Percentiles rank a stretch among this genome's conserved stretches.
Conservation (phyloP, 2,888 invertebrate genomes). For the Limnephilus marmoratus region DNA sequence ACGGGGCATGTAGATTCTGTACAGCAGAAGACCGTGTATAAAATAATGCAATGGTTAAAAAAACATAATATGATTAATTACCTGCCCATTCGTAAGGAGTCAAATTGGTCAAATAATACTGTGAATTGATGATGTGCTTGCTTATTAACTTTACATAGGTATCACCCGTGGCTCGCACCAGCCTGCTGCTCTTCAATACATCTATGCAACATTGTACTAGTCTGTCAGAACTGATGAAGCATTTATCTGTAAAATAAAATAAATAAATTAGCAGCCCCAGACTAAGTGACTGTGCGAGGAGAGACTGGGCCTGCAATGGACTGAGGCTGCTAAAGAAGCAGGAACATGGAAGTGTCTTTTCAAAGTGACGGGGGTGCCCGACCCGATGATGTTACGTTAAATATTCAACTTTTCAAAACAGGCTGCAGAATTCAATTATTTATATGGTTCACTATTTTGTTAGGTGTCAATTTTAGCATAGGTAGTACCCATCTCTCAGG, state of each 20-base stretch:
- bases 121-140: constrained; percentile 76
- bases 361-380: too few species aligned
- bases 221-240: constrained; percentile 72
- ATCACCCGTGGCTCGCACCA: constrained; percentile 73
- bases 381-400: neutral
- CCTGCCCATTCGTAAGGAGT: constrained; percentile 78
- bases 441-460: too few species aligned
- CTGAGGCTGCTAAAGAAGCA: too few species aligned
- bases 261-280: too few species aligned
- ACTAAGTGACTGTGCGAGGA: too few species aligned
- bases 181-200: constrained; percentile 71
- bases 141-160: constrained; percentile 78
- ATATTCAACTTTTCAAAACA: neutral
- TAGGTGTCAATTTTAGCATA: too few species aligned
- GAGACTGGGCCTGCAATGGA: too few species aligned
- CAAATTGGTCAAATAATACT: constrained; percentile 76
- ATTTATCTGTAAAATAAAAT: constrained; percentile 67
- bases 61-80: constrained; percentile 68
- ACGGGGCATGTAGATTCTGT: too few species aligned
- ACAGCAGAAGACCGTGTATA: too few species aligned
- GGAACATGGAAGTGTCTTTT: too few species aligned
- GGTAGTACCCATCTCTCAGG: too few species aligned
- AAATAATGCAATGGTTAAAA: too few species aligned
- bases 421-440: neutral
- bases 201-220: constrained; percentile 71